Base-by-base conservation (phyloP, 2,797 vertebrate species). In the Semaprochilodus insignis region DNA sequence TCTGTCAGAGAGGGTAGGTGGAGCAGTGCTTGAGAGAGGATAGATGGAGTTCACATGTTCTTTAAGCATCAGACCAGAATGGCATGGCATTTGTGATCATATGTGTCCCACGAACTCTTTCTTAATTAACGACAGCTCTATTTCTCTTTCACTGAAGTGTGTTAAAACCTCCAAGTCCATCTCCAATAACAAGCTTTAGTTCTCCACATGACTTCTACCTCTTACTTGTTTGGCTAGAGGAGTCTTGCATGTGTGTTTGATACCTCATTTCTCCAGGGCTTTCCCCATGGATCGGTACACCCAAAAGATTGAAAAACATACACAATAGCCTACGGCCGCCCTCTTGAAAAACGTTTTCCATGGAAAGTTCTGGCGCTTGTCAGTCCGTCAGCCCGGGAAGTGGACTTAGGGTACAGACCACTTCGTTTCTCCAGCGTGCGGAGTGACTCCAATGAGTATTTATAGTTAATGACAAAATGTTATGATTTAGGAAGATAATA, bases 381-480 rank as follows among this genome's bases (percentile, higher is more conserved):
- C 93, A 93, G 88, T 92, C 85, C 76, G 83, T 92, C 81, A 85
- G 89, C 83, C 88, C 75, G 65, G 88, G 77, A 89, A 89, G 89
- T 75, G 86, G 84, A 90, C 89, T 92, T 89, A 16, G 74, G 91
- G 89, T 91, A 93, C 91, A 90, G 76, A 86, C 80, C 15, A 23
- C 89, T 89, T 74, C 88, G 83, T 92, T 93, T 94, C 91, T 88
- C 88, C 84, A 93, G 91, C 85, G 81, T 90, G 89, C 89, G 21
- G 81, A 93, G 87, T 86, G 90, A 90, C 90, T 93, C 88, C 83
- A 92, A 91, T 87, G 87, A 92, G 85, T 91, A 92, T 94, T 95
- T 95, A 92, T 92, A 94, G 91, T 86, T 93, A 89, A 92, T 94
- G 88, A 93, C 88, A 93, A 89, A 90, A 93, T 92, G 86, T 93